These are phyloP conservation scores for Indicator indicator DNA, from an alignment of 2,113 vertebrate genomes.

Conservation along the genomic window DNA sequence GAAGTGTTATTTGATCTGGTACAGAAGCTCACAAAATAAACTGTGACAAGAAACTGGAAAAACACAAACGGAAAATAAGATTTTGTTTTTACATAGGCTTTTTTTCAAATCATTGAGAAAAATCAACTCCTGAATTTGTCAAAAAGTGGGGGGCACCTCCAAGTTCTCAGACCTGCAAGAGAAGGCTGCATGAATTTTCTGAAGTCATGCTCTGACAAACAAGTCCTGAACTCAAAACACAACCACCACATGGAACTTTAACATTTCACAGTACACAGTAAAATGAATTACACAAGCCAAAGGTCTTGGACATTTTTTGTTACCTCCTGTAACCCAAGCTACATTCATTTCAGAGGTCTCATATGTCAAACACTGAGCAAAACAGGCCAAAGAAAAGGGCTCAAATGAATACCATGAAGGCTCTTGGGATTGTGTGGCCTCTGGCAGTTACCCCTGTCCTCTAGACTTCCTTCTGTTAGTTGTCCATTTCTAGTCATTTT, in stretches of 20 bases:
- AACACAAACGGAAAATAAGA: background rate
- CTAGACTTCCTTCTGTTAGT: background rate
- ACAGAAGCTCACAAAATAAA: background rate
- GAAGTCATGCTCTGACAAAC: background rate
- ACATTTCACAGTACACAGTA: background rate
- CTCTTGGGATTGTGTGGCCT: background rate
- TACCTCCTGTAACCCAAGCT: background rate
- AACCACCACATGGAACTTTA: background rate
- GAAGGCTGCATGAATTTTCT: background rate
- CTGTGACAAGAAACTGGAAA: background rate
- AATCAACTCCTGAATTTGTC: background rate
- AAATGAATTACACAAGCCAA: background rate
- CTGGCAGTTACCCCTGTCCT: background rate
- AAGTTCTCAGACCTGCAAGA: background rate
- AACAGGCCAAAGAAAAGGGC: constrained; percentile 23
- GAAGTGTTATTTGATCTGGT: background rate
- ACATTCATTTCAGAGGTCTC: background rate
- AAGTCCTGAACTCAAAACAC: background rate
- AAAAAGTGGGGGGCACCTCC: background rate
- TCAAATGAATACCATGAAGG: constrained; percentile 7
- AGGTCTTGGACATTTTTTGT: background rate
- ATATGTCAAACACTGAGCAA: background rate
- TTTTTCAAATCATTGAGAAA: background rate
- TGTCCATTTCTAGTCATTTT: background rate
- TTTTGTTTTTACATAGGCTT: background rate